phyloP scores from a whole-genome alignment of 2,113 vertebrate genomes.

The Castor canadensis region DNA sequence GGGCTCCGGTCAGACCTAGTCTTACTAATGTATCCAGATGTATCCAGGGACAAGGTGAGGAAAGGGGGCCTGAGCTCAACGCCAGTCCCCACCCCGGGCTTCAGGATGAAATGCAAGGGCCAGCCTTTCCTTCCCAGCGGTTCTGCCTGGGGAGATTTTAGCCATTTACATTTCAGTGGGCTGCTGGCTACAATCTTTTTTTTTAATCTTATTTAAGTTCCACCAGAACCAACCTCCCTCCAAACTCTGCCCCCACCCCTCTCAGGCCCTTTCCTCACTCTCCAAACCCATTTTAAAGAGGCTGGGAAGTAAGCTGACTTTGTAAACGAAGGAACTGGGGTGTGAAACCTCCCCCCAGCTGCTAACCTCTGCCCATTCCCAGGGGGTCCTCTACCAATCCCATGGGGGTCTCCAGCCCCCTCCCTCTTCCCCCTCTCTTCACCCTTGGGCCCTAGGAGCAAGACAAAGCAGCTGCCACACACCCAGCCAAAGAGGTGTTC shows the following conservation, averaged over 20 bases:
- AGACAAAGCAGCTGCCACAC: conserved; percentile 54
- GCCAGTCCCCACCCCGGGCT: neutral
- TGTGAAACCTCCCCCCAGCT: conserved; percentile 39
- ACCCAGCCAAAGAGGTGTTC: conserved; percentile 64
- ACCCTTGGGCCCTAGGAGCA: conserved; percentile 42
- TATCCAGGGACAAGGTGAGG: conserved; percentile 39
- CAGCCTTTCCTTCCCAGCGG: conserved; percentile 9
- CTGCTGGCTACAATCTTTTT: conserved; percentile 34
- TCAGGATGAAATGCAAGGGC: neutral
- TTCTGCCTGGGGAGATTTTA: conserved; percentile 39
- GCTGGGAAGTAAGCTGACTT: conserved; percentile 52
- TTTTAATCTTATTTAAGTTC: conserved; percentile 62
- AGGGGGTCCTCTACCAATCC: conserved; percentile 40
- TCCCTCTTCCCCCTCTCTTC: neutral
- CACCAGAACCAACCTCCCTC: conserved; percentile 61
- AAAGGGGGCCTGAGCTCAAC: conserved; percentile 2
- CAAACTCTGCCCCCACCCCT: neutral
- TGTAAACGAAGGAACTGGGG: conserved; percentile 50
- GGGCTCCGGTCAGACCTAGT: conserved; percentile 41
- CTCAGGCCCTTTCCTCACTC: neutral
- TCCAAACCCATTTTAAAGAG: conserved; percentile 35
- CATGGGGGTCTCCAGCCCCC: conserved; percentile 11
- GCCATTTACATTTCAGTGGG: conserved; percentile 12
- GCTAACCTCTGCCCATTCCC: conserved; percentile 14
- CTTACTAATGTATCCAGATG: conserved; percentile 41